Conservation (phyloP, 1,140 invertebrate species). For the Bradysia coprophila region DNA sequence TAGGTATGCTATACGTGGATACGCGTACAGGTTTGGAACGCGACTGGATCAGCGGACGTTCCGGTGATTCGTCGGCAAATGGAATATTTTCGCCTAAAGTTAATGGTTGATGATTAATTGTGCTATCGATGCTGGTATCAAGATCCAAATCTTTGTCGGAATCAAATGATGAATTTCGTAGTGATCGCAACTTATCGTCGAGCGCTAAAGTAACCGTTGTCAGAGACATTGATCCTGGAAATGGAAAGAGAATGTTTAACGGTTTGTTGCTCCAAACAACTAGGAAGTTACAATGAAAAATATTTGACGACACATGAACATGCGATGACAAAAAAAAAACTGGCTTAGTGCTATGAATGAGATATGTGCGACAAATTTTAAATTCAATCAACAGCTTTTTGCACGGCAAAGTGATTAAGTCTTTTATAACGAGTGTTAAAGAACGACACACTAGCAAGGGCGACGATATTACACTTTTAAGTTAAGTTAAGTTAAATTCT, state of each 20-base stretch:
- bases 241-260: constrained; percentile 8
- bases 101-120: constrained; percentile 14
- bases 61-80: constrained; percentile 31
- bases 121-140: constrained; percentile 13
- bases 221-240: constrained; percentile 29
- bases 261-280: too few species aligned
- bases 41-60: constrained; percentile 10
- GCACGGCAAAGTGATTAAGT: too few species aligned
- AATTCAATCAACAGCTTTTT: too few species aligned
- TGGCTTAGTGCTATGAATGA: too few species aligned
- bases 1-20: background rate
- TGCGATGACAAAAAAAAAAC: too few species aligned
- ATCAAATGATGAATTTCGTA: constrained; percentile 27
- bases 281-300: too few species aligned
- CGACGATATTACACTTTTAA: too few species aligned
- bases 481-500: too few species aligned
- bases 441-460: too few species aligned
- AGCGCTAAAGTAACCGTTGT: constrained; percentile 50
- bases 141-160: constrained; percentile 14
- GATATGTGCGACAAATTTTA: too few species aligned
- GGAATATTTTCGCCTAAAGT: constrained; percentile 27
- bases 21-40: background rate
- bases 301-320: too few species aligned
- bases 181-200: constrained; percentile 48
- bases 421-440: too few species aligned